Conservation (phyloP, 2,797 vertebrate species). For the Spatula clypeata region DNA sequence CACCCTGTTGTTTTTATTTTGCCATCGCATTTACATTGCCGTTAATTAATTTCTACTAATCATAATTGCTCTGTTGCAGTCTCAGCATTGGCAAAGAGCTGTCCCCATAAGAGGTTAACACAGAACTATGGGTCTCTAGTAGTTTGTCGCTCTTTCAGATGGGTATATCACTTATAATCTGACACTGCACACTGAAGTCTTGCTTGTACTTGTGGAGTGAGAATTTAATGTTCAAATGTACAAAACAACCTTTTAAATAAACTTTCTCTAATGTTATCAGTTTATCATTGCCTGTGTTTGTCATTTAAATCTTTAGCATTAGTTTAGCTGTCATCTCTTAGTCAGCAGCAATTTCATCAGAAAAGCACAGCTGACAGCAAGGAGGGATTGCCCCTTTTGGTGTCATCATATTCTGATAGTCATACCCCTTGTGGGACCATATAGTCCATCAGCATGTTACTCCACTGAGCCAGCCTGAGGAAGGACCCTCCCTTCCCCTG, state of each 20-base stretch:
- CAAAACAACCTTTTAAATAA: not conserved
- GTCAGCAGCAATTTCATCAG: rapidly evolving
- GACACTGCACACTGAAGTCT: not conserved
- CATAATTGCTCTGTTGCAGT: not conserved
- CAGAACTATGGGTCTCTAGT: not conserved
- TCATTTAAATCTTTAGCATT: not conserved
- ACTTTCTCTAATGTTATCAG: not conserved
- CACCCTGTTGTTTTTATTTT: not conserved
- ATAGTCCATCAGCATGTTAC: rapidly evolving
- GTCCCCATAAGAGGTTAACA: rapidly evolving
- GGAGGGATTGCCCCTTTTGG: not conserved
- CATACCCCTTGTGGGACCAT: too few relatives aligned
- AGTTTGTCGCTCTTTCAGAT: not conserved
- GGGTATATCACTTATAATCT: rapidly evolving
- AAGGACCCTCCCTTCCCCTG: rapidly evolving
- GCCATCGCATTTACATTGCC: not conserved
- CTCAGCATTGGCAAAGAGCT: not conserved
- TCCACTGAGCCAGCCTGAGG: rapidly evolving
- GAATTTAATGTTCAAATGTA: not conserved
- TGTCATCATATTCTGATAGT: not conserved
- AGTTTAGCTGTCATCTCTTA: not conserved
- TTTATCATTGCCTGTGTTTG: not conserved
- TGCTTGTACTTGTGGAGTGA: not conserved
- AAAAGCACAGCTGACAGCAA: not conserved
- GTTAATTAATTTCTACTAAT: not conserved